Percentiles rank a stretch among this genome's conserved stretches.
These are phyloP conservation scores for Lacerta bilineata DNA, from an alignment of 2,797 vertebrate genomes.

Conservation along the genomic window DNA sequence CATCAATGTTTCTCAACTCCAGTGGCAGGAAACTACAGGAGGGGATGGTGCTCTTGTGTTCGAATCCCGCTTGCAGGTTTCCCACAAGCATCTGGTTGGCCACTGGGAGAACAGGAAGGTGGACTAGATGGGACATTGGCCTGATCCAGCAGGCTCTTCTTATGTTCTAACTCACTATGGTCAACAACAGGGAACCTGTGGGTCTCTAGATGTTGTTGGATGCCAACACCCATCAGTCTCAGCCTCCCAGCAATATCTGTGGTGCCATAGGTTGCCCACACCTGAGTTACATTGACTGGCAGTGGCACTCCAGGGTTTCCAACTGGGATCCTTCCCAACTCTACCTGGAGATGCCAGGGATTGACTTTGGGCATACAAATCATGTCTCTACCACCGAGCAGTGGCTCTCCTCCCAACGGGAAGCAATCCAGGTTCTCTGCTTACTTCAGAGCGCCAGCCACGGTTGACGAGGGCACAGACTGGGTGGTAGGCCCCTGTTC, in stretches of 20 bases:
- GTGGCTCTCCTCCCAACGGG: not conserved
- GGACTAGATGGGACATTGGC: too few relatives aligned
- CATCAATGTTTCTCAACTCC: too few relatives aligned
- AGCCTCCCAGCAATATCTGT: not conserved
- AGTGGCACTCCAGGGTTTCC: not conserved
- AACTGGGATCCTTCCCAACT: not conserved
- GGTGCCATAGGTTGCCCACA: not conserved
- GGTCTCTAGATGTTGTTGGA: not conserved
- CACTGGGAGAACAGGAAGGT: too few relatives aligned
- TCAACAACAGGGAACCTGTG: not conserved
- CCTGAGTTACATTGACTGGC: too few relatives aligned
- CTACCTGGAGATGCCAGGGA: not conserved
- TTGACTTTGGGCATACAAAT: not conserved
- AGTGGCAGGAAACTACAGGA: too few relatives aligned
- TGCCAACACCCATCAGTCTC: not conserved
- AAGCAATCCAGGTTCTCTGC: not conserved
- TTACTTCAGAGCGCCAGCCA: constrained; percentile 89
- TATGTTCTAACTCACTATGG: not conserved
- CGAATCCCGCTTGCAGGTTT: too few relatives aligned
- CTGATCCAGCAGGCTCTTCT: too few relatives aligned
- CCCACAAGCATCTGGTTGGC: too few relatives aligned
- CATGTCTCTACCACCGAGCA: not conserved
- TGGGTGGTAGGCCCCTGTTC: constrained; percentile 88
- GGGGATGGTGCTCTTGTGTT: too few relatives aligned
- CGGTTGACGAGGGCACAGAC: constrained; percentile 88